Conservation (phyloP, 2,888 invertebrate genomes). For the Caenorhabditis uteleia region DNA sequence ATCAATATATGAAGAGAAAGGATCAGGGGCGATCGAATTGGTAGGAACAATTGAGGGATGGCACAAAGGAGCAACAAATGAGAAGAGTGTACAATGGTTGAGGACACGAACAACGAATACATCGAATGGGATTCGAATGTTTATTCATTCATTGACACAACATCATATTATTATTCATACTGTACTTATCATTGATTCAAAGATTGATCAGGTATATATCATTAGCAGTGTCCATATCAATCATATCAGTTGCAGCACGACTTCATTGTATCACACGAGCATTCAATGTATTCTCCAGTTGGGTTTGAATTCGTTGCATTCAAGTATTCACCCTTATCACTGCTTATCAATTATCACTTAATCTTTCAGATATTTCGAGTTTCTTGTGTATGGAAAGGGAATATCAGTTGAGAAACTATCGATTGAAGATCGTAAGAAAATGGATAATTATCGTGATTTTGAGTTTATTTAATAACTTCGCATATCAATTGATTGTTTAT, state of each 20-base stretch:
- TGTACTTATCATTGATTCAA: constrained; percentile 6
- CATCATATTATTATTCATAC: constrained; percentile 35
- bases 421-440: constrained; percentile 33
- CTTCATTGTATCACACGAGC: constrained; percentile 28
- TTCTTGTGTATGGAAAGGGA: constrained; percentile 43
- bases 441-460: constrained; percentile 44
- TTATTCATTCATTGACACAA: constrained; percentile 37
- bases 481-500: constrained; percentile 1
- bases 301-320: constrained; percentile 39
- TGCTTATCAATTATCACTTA: background rate
- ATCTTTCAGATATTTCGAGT: constrained; percentile 43
- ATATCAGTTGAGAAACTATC: constrained; percentile 39
- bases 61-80: constrained; percentile 19
- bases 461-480: constrained; percentile 32
- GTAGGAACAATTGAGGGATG: constrained; percentile 35
- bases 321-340: constrained; percentile 15
- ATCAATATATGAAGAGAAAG: constrained; percentile 44
- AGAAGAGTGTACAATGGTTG: constrained; percentile 20
- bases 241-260: too few relatives aligned
- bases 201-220: too few relatives aligned
- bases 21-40: constrained; percentile 29
- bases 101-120: constrained; percentile 25
- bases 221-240: too few relatives aligned
- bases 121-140: constrained; percentile 33
- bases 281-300: constrained; percentile 19